Percentiles rank a stretch among this genome's conserved stretches.
These are phyloP conservation scores for Ceuthmochares aereus DNA, from an alignment of 2,113 vertebrate genomes.

Conservation along the genomic window DNA sequence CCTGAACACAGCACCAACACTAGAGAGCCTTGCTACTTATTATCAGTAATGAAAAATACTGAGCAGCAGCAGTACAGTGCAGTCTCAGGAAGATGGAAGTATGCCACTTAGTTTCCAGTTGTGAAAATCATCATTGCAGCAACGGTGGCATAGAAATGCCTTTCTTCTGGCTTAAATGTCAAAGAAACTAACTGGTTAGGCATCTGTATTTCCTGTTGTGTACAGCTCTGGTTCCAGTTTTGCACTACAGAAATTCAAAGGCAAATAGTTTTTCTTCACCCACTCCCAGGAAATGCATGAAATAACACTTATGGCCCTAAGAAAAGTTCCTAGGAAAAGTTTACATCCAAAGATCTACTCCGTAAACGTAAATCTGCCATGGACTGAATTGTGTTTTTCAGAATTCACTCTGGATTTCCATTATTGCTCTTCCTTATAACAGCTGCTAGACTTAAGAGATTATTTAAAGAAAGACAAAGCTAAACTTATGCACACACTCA, in stretches of 20 bases:
- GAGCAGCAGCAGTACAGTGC: not conserved
- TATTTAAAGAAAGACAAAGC: not conserved
- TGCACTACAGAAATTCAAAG: not conserved
- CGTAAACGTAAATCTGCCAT: not conserved
- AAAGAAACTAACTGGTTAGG: not conserved
- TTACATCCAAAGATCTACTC: not conserved
- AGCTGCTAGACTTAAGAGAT: not conserved
- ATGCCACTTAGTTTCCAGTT: not conserved
- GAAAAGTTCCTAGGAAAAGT: not conserved
- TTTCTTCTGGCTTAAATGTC: not conserved
- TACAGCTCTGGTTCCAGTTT: not conserved
- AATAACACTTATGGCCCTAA: not conserved
- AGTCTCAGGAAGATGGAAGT: not conserved
- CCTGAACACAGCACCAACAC: not conserved
- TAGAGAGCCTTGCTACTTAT: not conserved
- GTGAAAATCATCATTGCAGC: not conserved
- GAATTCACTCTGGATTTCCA: not conserved
- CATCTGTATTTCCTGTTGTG: not conserved
- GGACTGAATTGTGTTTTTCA: not conserved
- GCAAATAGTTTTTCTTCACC: not conserved
- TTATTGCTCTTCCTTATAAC: not conserved
- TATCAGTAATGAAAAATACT: not conserved
- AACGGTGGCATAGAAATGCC: not conserved
- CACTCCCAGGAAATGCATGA: not conserved
- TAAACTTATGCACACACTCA: not conserved